Evolutionary conservation across 1,140 invertebrate genomes (phyloP).

Genomic region (Atta cephalotes): DNA sequence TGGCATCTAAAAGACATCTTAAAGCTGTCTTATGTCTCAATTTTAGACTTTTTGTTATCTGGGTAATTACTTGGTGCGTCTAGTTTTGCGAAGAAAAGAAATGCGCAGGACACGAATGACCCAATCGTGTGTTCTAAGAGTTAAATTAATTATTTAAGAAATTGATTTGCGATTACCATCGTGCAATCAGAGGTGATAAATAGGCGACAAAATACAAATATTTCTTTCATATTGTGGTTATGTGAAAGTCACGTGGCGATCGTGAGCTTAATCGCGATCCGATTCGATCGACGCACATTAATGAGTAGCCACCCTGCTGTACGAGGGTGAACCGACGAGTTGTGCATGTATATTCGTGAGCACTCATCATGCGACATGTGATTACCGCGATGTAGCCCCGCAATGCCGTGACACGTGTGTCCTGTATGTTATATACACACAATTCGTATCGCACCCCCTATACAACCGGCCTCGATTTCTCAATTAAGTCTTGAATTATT

Average conservation of each 20-base stretch:
- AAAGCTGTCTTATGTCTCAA: too few species aligned
- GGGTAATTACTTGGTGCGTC: too few species aligned
- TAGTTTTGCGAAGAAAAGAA: too few species aligned
- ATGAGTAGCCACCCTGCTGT: conserved; percentile 55
- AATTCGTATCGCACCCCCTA: conserved; percentile 23
- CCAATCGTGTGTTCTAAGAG: too few species aligned
- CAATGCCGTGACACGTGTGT: conserved; percentile 59
- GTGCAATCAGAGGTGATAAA: not conserved
- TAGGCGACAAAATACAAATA: not conserved
- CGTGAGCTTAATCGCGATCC: conserved; percentile 61
- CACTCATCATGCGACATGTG: conserved; percentile 51
- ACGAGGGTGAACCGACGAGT: not conserved
- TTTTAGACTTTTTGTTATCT: too few species aligned
- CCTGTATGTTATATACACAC: conserved; percentile 41
- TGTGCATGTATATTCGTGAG: conserved; percentile 29
- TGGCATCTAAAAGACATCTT: too few species aligned
- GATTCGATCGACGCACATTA: conserved; percentile 69
- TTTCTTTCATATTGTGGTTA: not conserved
- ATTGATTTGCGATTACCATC: not conserved
- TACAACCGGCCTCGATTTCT: conserved; percentile 56
- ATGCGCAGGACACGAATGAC: too few species aligned
- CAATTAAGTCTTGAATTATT: conserved; percentile 68
- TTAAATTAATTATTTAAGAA: not conserved
- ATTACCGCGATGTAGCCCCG: conserved; percentile 58
- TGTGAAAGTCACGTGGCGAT: conserved; percentile 58